Evolutionary conservation across 2,113 vertebrate genomes (phyloP).

Genomic region (Merops nubicus): DNA sequence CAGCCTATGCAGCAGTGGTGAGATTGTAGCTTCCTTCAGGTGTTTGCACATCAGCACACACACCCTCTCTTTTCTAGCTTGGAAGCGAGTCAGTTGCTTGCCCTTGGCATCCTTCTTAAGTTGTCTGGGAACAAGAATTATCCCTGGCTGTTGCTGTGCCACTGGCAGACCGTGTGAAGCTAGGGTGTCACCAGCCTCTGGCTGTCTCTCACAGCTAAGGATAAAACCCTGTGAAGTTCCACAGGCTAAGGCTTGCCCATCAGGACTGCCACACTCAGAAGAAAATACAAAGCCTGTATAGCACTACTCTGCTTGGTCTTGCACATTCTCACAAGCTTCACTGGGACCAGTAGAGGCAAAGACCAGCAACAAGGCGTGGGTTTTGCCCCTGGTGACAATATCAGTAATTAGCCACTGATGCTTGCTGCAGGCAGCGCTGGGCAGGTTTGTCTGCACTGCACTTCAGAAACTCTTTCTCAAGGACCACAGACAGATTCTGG

Average conservation of each 20-base stretch:
- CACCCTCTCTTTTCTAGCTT: not conserved
- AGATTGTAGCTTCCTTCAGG: not conserved
- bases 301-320: not conserved
- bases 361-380: rapidly evolving
- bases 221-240: not conserved
- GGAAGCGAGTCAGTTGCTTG: not conserved
- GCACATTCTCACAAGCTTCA: not conserved
- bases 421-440: not conserved
- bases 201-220: not conserved
- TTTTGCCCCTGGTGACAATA: not conserved
- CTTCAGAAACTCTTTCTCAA: not conserved
- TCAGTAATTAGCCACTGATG: not conserved
- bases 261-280: rapidly evolving
- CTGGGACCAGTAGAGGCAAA: not conserved
- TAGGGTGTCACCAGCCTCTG: not conserved
- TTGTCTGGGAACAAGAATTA: not conserved
- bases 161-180: rapidly evolving
- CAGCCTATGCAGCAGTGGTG: not conserved
- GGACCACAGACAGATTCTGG: not conserved
- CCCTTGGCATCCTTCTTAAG: not conserved
- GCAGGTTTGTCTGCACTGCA: not conserved
- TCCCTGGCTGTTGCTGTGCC: not conserved
- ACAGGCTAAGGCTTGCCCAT: not conserved
- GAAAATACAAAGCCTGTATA: not conserved
- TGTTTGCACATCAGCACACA: not conserved